phyloP scores from a whole-genome alignment of 1,140 invertebrate genomes.

The Ladona fulva region DNA sequence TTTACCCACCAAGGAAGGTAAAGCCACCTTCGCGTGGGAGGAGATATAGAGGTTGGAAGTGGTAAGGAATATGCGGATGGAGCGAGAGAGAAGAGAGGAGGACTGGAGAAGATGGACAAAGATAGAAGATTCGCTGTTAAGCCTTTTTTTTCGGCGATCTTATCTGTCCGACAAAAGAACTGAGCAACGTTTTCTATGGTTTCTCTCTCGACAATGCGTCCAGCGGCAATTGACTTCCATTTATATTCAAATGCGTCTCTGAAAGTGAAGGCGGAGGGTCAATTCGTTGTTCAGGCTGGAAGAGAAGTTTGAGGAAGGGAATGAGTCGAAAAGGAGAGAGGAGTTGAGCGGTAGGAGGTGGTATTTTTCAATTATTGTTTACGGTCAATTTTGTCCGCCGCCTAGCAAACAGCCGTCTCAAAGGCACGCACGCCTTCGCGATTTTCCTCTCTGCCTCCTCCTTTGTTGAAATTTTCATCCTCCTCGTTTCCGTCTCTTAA shows the following conservation, averaged over 20 bases:
- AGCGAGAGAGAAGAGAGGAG: too few relatives aligned
- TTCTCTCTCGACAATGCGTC: neutral
- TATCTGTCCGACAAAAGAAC: neutral
- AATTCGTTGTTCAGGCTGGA: too few relatives aligned
- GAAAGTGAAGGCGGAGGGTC: neutral
- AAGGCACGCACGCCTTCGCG: too few relatives aligned
- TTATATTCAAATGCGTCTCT: neutral
- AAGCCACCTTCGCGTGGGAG: neutral
- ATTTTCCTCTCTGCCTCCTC: too few relatives aligned
- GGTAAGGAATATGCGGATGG: neutral
- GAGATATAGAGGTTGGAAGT: neutral
- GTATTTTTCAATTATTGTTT: neutral
- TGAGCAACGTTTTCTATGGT: neutral
- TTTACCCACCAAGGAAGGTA: too few relatives aligned
- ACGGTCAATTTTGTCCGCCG: neutral
- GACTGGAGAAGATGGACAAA: neutral
- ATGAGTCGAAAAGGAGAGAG: neutral
- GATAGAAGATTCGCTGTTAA: neutral
- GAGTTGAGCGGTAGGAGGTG: neutral
- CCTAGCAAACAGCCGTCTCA: too few relatives aligned
- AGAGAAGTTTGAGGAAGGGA: neutral
- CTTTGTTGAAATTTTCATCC: too few relatives aligned
- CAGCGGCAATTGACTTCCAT: neutral
- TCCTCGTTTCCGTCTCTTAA: too few relatives aligned
- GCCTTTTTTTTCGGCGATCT: constrained; percentile 4